Conservation (phyloP, 2,113 vertebrate species). For the Pundamilia nyererei region DNA sequence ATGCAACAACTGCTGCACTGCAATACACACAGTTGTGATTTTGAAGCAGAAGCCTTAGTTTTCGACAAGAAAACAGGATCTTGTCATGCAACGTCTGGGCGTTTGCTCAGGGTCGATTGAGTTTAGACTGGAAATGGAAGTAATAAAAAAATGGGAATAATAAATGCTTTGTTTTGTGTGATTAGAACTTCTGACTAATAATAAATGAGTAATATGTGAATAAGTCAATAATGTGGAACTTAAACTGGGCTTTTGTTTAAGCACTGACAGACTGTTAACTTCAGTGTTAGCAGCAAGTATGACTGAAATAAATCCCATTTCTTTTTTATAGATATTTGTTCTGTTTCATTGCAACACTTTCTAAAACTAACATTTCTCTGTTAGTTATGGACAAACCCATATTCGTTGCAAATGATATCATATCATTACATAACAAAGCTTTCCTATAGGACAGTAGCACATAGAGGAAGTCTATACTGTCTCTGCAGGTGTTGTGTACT, state of each 20-base stretch:
- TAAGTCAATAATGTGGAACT: background rate
- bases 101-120: background rate
- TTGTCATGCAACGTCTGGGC: background rate
- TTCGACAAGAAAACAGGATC: background rate
- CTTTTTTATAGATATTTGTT: background rate
- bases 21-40: background rate
- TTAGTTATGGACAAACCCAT: background rate
- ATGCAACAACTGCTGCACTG: background rate
- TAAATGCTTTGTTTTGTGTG: background rate
- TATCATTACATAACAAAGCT: background rate
- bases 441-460: background rate
- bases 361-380: background rate
- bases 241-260: background rate
- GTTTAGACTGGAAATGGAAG: background rate
- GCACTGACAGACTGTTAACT: background rate
- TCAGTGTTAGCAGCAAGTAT: background rate
- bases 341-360: background rate
- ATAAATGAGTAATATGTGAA: background rate
- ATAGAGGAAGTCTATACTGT: background rate
- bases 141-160: background rate
- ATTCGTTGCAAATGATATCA: background rate
- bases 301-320: background rate
- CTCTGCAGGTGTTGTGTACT: background rate
- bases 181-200: background rate
- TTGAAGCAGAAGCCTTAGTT: background rate